A percentile compares a stretch with the other conserved stretches of the same genome.
Conservation (phyloP, 2,888 invertebrate genomes). For the Cheilosia vernalis region DNA sequence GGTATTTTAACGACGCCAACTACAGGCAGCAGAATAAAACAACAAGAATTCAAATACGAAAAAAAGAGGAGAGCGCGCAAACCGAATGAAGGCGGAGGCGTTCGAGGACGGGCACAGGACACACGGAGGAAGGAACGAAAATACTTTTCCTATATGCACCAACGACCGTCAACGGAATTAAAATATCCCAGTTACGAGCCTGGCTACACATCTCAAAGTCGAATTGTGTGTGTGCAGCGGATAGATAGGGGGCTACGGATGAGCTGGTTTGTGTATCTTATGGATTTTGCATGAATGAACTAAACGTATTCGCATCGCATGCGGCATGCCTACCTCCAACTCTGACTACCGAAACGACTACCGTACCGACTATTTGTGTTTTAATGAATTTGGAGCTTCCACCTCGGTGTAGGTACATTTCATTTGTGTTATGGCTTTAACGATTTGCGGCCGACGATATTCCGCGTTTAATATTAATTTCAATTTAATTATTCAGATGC, state of each 20-base stretch:
- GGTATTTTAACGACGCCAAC: constrained; percentile 65
- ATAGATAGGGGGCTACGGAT: neutral
- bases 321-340: constrained; percentile 22
- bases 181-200: too few relatives aligned
- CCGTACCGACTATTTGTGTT: constrained; percentile 4
- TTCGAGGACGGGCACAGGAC: too few relatives aligned
- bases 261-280: constrained; percentile 55
- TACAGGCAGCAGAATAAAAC: constrained; percentile 24
- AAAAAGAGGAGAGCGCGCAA: constrained; percentile 45
- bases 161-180: neutral
- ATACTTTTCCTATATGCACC: neutral
- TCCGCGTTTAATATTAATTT: constrained; percentile 66
- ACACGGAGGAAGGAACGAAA: too few relatives aligned
- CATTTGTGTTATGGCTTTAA: constrained; percentile 45
- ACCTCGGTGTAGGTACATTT: constrained; percentile 6
- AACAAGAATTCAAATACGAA: constrained; percentile 36
- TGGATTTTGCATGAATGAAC: constrained; percentile 73
- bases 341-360: neutral
- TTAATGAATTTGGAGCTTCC: constrained; percentile 24
- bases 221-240: constrained; percentile 3
- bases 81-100: neutral
- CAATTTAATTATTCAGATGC: constrained; percentile 59
- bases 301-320: constrained; percentile 42
- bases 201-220: too few relatives aligned
- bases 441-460: constrained; percentile 49